Evolutionary conservation across 2,888 invertebrate species (phyloP).

Genomic region (Lasioglossum marginatum): DNA sequence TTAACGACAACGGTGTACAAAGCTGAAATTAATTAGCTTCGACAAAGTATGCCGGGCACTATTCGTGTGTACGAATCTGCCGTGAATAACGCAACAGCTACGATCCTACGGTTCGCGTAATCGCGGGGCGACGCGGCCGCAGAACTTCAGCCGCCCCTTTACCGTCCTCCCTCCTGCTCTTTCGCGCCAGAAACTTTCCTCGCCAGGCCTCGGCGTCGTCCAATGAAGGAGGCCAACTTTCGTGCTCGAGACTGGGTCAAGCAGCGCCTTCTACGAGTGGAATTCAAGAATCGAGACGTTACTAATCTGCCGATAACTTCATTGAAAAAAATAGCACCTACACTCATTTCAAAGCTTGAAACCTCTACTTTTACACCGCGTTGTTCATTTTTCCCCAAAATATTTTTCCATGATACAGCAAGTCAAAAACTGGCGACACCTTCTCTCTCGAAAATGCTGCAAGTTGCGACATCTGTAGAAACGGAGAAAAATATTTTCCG

Average conservation of each 20-base stretch:
- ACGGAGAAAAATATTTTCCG: no score
- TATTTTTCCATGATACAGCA: no score
- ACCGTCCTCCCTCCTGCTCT: not conserved
- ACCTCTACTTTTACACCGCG: no score
- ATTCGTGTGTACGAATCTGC: constrained; percentile 33
- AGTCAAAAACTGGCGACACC: no score
- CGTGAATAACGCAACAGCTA: constrained; percentile 52
- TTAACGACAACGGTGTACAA: constrained; percentile 51
- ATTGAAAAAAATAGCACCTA: no score
- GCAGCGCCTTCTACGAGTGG: constrained; percentile 9
- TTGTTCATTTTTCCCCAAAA: no score
- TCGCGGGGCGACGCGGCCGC: constrained; percentile 42
- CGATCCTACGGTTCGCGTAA: constrained; percentile 36
- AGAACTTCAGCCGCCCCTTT: constrained; percentile 38
- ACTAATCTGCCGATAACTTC: no score
- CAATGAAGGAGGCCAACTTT: constrained; percentile 38
- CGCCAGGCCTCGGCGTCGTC: not conserved
- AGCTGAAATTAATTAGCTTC: constrained; percentile 58
- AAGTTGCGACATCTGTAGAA: no score
- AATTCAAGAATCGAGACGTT: not conserved
- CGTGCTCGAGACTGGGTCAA: constrained; percentile 55
- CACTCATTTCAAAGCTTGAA: no score
- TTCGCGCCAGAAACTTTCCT: constrained; percentile 37
- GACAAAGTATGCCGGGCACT: constrained; percentile 33
- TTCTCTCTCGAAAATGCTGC: no score